A percentile compares a stretch with the other conserved stretches of the same genome.
Conservation (phyloP, 2,888 invertebrate species). For the Theretra japonica region DNA sequence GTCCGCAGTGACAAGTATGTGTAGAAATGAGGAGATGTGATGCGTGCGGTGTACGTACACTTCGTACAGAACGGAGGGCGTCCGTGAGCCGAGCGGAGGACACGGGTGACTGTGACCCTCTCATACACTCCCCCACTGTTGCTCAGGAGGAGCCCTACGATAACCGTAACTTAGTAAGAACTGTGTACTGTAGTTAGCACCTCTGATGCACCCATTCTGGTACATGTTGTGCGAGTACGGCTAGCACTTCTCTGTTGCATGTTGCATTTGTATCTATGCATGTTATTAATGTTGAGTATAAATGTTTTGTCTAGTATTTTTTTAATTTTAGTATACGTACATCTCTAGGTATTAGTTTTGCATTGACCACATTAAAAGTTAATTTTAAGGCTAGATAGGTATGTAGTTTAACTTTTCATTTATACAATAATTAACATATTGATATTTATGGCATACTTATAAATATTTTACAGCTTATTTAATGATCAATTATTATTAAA, state of each 20-base stretch:
- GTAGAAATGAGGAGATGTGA: constrained; percentile 81
- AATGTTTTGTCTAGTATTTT: background rate
- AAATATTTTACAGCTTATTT: too few species aligned
- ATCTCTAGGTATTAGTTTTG: background rate
- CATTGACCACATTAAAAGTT: too few species aligned
- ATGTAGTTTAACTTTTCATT: too few species aligned
- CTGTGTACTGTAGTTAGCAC: constrained; percentile 59
- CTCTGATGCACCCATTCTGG: constrained; percentile 32
- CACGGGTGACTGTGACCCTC: constrained; percentile 68
- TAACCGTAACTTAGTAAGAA: constrained; percentile 74
- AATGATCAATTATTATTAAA: too few species aligned
- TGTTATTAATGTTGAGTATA: constrained; percentile 4
- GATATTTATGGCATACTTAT: too few species aligned
- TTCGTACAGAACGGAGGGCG: constrained; percentile 66
- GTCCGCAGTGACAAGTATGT: constrained; percentile 80
- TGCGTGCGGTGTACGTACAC: constrained; percentile 67
- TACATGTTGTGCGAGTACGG: constrained; percentile 32
- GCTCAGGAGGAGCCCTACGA: constrained; percentile 71
- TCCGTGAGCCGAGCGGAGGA: constrained; percentile 50
- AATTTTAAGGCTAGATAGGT: too few species aligned
- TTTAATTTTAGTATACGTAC: background rate
- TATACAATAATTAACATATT: too few species aligned
- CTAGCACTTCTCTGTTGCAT: constrained; percentile 27
- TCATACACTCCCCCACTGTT: constrained; percentile 68
- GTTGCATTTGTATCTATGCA: constrained; percentile 2